Evolutionary conservation across 2,797 vertebrate genomes (phyloP).

Genomic region (Iguana delicatissima): DNA sequence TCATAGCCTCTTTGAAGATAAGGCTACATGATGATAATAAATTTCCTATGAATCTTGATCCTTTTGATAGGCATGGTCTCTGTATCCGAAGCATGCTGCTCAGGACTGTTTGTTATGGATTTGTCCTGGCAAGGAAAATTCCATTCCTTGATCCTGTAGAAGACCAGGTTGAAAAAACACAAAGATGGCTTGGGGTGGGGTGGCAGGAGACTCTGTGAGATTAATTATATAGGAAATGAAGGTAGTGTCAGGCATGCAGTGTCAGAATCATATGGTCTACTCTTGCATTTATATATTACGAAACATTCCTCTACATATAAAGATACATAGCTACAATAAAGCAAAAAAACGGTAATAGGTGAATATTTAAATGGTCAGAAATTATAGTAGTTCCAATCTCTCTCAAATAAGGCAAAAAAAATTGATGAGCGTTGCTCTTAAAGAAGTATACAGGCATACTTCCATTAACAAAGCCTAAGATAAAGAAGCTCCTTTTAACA

Average conservation of each 20-base stretch:
- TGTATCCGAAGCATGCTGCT: slow-evolving; percentile 18
- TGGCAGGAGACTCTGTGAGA: neutral
- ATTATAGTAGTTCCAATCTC: too few species aligned
- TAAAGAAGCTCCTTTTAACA: too few species aligned
- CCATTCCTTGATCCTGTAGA: neutral
- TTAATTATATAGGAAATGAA: neutral
- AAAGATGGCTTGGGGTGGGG: neutral
- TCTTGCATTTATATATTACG: too few species aligned
- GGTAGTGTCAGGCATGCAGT: neutral
- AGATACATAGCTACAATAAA: too few species aligned
- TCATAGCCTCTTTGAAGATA: slow-evolving; percentile 55
- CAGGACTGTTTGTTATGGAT: slow-evolving; percentile 38
- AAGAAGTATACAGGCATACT: too few species aligned
- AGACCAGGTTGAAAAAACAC: slow-evolving; percentile 8
- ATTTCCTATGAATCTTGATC: slow-evolving; percentile 40
- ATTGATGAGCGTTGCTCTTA: too few species aligned
- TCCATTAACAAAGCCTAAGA: too few species aligned
- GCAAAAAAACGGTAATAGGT: too few species aligned
- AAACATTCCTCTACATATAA: too few species aligned
- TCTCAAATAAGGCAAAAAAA: too few species aligned
- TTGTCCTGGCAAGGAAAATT: slow-evolving; percentile 35
- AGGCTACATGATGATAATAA: slow-evolving; percentile 38
- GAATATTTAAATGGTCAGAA: too few species aligned
- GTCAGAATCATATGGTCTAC: too few species aligned
- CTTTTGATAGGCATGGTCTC: slow-evolving; percentile 24